Conservation (phyloP, 2,888 invertebrate species). For the Aspidiotus destructor region DNA sequence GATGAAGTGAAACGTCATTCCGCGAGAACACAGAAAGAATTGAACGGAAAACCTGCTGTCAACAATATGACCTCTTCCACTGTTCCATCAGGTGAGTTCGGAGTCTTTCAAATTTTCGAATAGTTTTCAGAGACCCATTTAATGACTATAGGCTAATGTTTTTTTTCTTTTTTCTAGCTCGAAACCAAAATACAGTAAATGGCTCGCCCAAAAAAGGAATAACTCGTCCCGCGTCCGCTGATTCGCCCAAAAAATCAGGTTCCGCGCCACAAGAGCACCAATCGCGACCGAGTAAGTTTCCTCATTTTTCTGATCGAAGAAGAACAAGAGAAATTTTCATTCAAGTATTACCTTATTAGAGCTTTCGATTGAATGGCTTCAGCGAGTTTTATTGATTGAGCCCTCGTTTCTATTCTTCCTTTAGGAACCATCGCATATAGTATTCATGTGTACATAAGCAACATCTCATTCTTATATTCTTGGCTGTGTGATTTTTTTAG, state of each 20-base stretch:
- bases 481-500: too few species aligned
- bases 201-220: constrained; percentile 23
- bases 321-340: too few species aligned
- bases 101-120: neutral
- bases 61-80: constrained; percentile 17
- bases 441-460: too few species aligned
- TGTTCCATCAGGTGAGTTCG: constrained; percentile 7
- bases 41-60: neutral
- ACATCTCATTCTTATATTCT: too few species aligned
- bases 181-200: constrained; percentile 4
- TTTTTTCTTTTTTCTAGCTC: constrained; percentile 5
- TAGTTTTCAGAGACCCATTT: too few species aligned
- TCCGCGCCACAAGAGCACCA: neutral
- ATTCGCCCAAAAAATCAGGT: constrained; percentile 9
- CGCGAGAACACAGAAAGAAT: constrained; percentile 16
- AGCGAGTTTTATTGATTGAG: too few species aligned
- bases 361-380: too few species aligned
- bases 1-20: constrained; percentile 31
- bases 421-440: too few species aligned
- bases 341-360: too few species aligned
- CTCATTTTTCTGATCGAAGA: too few species aligned
- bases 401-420: too few species aligned
- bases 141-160: too few species aligned
- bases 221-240: constrained; percentile 17
- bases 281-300: constrained; percentile 26